phyloP scores from a whole-genome alignment of 1,140 invertebrate genomes.

The Vanessa atalanta region DNA sequence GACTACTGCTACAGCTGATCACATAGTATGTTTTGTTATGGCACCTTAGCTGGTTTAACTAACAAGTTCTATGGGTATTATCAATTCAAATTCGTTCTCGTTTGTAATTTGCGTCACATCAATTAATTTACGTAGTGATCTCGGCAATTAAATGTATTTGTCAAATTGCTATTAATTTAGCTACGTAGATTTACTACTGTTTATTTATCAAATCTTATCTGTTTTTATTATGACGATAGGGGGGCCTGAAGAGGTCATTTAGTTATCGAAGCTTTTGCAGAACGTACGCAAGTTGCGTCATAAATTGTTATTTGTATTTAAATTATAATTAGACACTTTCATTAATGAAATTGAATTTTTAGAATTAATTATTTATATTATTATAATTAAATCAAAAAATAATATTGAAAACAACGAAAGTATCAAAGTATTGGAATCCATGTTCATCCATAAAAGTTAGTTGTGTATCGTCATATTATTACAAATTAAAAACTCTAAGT shows the following conservation, averaged over 20 bases:
- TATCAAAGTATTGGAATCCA: too few species aligned
- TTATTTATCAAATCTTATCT: neutral
- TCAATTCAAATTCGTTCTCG: too few species aligned
- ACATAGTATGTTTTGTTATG: too few species aligned
- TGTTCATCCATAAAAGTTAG: too few species aligned
- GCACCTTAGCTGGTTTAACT: too few species aligned
- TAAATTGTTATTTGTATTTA: neutral
- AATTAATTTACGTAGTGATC: neutral
- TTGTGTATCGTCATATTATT: too few species aligned
- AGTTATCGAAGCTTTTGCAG: neutral
- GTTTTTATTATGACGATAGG: constrained; percentile 1
- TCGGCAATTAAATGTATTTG: neutral
- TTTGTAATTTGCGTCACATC: neutral
- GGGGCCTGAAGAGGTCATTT: neutral
- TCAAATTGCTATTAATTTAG: neutral
- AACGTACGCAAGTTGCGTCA: neutral
- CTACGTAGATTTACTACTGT: neutral
- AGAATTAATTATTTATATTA: neutral
- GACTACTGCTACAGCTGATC: too few species aligned
- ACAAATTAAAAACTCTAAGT: too few species aligned
- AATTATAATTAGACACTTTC: neutral
- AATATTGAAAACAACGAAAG: too few species aligned
- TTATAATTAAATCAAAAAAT: too few species aligned
- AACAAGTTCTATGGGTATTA: too few species aligned
- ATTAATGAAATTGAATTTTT: neutral